Evolutionary conservation across 2,113 vertebrate species (phyloP).

Genomic region (Antidorcas marsupialis): DNA sequence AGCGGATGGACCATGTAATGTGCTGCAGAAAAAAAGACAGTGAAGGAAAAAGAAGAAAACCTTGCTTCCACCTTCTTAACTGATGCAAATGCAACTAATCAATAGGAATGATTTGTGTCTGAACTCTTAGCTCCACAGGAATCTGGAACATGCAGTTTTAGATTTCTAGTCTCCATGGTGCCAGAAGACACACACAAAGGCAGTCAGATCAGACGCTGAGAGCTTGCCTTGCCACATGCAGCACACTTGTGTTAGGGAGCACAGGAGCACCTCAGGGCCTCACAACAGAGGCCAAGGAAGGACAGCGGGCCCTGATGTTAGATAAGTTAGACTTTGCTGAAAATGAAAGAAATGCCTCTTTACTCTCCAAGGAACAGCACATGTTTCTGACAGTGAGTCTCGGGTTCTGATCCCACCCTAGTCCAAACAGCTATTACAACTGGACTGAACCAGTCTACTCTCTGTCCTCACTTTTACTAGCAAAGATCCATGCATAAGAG

Average conservation of each 20-base stretch:
- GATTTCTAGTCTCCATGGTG: background rate
- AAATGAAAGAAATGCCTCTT: background rate
- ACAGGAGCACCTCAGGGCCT: background rate
- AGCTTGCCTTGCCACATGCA: background rate
- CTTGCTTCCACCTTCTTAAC: background rate
- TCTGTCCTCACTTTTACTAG: background rate
- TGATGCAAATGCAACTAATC: background rate
- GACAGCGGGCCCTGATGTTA: background rate
- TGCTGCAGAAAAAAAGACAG: background rate
- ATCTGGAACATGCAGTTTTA: background rate
- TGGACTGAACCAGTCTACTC: background rate
- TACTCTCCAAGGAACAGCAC: background rate
- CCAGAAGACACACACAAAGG: background rate
- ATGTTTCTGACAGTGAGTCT: background rate
- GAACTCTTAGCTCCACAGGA: background rate
- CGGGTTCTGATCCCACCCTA: background rate
- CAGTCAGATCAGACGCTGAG: background rate
- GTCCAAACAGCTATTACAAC: background rate
- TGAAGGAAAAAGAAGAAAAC: background rate
- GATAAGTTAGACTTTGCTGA: background rate
- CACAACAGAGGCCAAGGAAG: background rate
- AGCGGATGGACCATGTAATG: background rate
- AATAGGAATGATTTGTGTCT: background rate
- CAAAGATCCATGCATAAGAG: background rate
- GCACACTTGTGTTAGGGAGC: background rate